Conservation (phyloP, 2,797 vertebrate genomes). For the Phylloscopus collybita region DNA sequence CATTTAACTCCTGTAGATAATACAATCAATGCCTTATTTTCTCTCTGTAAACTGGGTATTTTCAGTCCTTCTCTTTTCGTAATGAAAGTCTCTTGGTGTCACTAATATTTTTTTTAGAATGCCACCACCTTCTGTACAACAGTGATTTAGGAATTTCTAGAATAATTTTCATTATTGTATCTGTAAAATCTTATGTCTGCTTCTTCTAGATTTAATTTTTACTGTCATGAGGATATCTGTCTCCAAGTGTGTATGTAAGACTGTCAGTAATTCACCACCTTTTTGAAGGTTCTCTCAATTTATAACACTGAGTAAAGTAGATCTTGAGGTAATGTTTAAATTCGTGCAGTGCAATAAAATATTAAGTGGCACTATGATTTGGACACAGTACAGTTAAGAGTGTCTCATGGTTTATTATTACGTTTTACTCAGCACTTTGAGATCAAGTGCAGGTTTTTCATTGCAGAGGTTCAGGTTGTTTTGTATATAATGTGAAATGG, state of each 20-base stretch:
- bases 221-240: not conserved
- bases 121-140: not conserved
- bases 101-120: not conserved
- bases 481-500: not conserved
- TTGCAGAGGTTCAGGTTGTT: not conserved
- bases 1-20: not conserved
- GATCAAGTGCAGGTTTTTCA: conserved; percentile 33
- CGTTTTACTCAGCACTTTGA: conserved; percentile 49
- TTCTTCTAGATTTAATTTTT: not conserved
- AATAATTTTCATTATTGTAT: not conserved
- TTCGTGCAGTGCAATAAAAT: conserved; percentile 31
- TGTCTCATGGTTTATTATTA: conserved; percentile 56
- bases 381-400: conserved; percentile 14
- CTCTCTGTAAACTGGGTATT: not conserved
- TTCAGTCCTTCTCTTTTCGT: not conserved
- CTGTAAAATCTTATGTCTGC: not conserved
- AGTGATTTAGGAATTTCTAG: not conserved
- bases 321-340: conserved; percentile 35
- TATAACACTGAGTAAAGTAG: not conserved
- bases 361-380: conserved; percentile 21
- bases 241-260: not conserved
- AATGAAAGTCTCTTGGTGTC: not conserved
- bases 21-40: not conserved
- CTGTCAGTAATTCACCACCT: not conserved
- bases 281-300: not conserved